A percentile compares a stretch with the other conserved stretches of the same genome.
phyloP scores from a whole-genome alignment of 2,113 vertebrate species.

The Mionectes macconnelli region DNA sequence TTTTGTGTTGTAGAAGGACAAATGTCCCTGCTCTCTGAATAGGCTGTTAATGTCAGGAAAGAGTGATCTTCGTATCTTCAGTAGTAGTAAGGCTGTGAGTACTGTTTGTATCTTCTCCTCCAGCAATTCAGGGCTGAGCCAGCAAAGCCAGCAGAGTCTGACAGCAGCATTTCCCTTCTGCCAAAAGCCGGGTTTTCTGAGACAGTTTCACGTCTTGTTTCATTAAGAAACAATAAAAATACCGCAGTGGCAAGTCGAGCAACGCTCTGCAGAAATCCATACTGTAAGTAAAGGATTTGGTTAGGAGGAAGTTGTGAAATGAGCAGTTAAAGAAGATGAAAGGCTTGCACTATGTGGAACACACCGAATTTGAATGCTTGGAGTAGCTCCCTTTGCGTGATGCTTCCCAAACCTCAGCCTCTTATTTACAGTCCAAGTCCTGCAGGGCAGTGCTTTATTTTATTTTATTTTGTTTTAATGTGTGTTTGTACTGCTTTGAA shows the following conservation, averaged over 20 bases:
- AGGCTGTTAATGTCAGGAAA: neutral
- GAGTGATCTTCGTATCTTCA: neutral
- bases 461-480: neutral
- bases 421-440: neutral
- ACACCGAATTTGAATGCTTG: neutral
- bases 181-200: neutral
- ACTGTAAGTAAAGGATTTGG: neutral
- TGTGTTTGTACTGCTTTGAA: neutral
- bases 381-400: neutral
- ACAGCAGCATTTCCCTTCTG: neutral
- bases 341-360: neutral
- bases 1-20: neutral
- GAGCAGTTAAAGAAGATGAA: neutral
- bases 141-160: neutral
- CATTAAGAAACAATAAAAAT: neutral
- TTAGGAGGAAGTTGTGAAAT: neutral
- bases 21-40: neutral
- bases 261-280: neutral
- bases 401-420: neutral
- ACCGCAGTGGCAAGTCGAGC: rapidly evolving
- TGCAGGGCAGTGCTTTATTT: neutral
- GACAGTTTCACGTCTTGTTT: neutral
- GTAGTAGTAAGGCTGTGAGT: neutral
- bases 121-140: neutral
- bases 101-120: neutral